A percentile compares a stretch with the other conserved stretches of the same genome.
phyloP scores from a whole-genome alignment of 92 coral and sea anemone species.

The Phenganax stokvisi region DNA sequence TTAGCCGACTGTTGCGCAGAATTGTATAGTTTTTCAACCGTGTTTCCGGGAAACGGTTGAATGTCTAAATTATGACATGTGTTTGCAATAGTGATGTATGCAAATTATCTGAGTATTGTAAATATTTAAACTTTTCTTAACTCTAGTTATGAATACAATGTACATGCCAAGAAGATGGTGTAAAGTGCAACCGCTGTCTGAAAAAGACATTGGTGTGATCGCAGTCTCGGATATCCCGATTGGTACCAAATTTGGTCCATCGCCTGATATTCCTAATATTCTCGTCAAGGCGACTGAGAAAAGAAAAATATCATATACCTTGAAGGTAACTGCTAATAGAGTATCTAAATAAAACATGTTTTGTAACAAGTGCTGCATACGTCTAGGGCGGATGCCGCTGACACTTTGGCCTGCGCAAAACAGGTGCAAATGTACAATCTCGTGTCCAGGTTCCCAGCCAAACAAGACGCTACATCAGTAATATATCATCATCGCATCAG shows the following conservation, averaged over 20 bases:
- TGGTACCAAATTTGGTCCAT: constrained; percentile 72
- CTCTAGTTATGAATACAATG: constrained; percentile 20
- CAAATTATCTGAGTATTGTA: not conserved
- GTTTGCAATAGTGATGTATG: not conserved
- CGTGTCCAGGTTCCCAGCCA: no score
- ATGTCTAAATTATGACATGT: not conserved
- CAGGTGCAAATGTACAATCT: no score
- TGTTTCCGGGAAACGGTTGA: not conserved
- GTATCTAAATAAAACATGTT: no score
- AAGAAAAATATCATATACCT: constrained; percentile 59
- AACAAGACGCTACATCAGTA: no score
- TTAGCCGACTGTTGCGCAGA: no score
- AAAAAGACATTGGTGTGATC: constrained; percentile 59
- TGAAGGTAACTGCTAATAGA: constrained; percentile 50
- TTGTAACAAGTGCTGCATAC: no score
- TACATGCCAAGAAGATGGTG: constrained; percentile 32
- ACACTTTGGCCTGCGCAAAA: no score
- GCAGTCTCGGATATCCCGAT: constrained; percentile 65
- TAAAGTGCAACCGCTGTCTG: constrained; percentile 25
- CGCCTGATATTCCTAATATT: constrained; percentile 62
- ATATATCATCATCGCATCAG: no score
- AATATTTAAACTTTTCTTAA: not conserved
- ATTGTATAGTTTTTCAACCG: not conserved
- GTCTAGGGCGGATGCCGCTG: no score
- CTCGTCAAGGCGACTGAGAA: constrained; percentile 63